These are phyloP conservation scores for Achlya flavicornis DNA, from an alignment of 2,888 invertebrate genomes.

Conservation along the genomic window DNA sequence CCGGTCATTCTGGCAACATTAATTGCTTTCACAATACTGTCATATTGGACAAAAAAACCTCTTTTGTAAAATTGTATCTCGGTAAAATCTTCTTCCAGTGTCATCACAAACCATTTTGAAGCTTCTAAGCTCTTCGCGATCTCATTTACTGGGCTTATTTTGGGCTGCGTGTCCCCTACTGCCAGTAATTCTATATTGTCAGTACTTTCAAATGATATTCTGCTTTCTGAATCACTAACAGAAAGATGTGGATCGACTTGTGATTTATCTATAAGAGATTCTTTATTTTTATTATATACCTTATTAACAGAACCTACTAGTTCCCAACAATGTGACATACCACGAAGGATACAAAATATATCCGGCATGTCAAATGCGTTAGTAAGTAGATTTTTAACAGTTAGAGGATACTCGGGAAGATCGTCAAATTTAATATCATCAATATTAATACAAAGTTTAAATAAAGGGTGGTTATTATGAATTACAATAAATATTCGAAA, in stretches of 20 bases:
- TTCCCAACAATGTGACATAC: constrained; percentile 73
- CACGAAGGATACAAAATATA: constrained; percentile 71
- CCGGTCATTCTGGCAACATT: constrained; percentile 70
- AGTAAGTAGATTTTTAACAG: constrained; percentile 67
- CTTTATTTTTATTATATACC: constrained; percentile 31
- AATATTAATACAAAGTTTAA: constrained; percentile 66
- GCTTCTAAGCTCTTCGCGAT: constrained; percentile 30
- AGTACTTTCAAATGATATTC: neutral
- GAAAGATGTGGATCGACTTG: neutral
- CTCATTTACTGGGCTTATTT: neutral
- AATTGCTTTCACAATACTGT: constrained; percentile 76
- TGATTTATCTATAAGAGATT: constrained; percentile 9
- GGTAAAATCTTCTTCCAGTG: constrained; percentile 79
- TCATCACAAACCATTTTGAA: constrained; percentile 84
- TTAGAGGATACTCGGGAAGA: constrained; percentile 63
- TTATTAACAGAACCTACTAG: constrained; percentile 68
- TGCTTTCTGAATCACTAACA: neutral
- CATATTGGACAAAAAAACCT: constrained; percentile 81
- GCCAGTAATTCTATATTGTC: neutral
- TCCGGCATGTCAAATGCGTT: constrained; percentile 62
- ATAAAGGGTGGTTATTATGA: constrained; percentile 49
- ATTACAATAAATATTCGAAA: constrained; percentile 70
- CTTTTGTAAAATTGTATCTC: constrained; percentile 78
- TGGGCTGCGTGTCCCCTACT: neutral
- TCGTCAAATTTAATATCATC: constrained; percentile 63